A percentile compares a stretch with the other conserved stretches of the same genome.
Conservation (phyloP, 2,113 vertebrate species). For the Notarius quadriscutis region DNA sequence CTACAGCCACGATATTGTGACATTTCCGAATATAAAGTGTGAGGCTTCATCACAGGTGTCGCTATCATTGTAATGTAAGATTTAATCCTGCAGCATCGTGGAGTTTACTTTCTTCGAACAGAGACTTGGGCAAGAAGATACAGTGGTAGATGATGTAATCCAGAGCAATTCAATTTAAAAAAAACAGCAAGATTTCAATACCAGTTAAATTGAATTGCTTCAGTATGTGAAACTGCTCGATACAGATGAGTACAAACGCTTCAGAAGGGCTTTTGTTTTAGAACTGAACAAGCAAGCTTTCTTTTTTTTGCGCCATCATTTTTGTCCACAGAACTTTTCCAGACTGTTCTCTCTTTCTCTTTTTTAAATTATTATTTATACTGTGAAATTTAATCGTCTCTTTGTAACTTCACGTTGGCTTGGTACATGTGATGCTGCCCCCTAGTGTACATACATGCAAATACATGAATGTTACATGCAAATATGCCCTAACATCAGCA, state of each 20-base stretch:
- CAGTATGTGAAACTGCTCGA: background rate
- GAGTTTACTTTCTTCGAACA: background rate
- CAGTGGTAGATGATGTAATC: constrained; percentile 2
- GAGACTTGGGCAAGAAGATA: background rate
- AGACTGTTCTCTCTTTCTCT: background rate
- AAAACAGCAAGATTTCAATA: background rate
- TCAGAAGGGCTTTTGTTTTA: background rate
- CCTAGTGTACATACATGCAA: background rate
- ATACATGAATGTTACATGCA: background rate
- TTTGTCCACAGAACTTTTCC: background rate
- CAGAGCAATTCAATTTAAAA: background rate
- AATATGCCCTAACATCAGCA: background rate
- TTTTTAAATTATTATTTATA: background rate
- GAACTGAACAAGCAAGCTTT: background rate
- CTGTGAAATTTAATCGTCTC: background rate
- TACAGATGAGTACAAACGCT: background rate
- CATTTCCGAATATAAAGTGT: too few species aligned
- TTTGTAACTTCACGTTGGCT: background rate
- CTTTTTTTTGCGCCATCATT: background rate
- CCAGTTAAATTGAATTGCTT: background rate
- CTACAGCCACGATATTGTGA: background rate
- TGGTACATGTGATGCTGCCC: background rate
- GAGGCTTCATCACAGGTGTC: background rate
- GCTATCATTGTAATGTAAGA: background rate
- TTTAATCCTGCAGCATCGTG: background rate